phyloP scores from a whole-genome alignment of 2,113 vertebrate species.

The Grallaria varia region DNA sequence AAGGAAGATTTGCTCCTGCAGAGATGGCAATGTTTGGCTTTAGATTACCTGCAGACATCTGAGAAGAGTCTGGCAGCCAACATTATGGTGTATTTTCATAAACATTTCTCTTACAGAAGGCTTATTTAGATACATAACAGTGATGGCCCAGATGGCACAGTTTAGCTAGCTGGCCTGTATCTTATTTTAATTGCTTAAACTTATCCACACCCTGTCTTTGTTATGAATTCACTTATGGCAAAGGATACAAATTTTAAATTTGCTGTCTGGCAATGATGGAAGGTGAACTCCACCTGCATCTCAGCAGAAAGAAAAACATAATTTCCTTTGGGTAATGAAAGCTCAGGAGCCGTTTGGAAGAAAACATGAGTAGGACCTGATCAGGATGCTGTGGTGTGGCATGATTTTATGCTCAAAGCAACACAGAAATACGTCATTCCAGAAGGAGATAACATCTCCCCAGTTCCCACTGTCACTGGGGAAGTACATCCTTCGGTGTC shows the following conservation, averaged over 20 bases:
- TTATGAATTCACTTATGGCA: not conserved
- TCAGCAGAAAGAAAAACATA: not conserved
- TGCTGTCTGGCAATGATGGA: not conserved
- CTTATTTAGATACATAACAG: not conserved
- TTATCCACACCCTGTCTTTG: slow-evolving; percentile 9
- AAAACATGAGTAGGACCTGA: not conserved
- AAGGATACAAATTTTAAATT: not conserved
- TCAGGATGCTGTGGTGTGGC: not conserved
- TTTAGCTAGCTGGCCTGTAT: not conserved
- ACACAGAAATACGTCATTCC: not conserved
- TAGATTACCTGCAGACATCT: not conserved
- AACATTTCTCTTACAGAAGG: not conserved
- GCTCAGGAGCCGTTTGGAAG: not conserved
- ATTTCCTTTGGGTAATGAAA: not conserved
- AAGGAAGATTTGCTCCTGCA: not conserved
- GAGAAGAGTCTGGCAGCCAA: not conserved
- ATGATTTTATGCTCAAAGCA: not conserved
- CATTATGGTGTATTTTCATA: not conserved
- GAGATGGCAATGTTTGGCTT: not conserved
- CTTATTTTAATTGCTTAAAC: slow-evolving; percentile 7
- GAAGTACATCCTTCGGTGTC: not conserved
- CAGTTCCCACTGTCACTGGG: not conserved
- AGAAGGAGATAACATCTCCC: not conserved
- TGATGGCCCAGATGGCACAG: not conserved
- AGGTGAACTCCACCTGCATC: not conserved